Percentiles rank a stretch among this genome's conserved stretches.
Evolutionary conservation across 2,797 vertebrate species (phyloP).

Genomic region (Microcaecilia unicolor): DNA sequence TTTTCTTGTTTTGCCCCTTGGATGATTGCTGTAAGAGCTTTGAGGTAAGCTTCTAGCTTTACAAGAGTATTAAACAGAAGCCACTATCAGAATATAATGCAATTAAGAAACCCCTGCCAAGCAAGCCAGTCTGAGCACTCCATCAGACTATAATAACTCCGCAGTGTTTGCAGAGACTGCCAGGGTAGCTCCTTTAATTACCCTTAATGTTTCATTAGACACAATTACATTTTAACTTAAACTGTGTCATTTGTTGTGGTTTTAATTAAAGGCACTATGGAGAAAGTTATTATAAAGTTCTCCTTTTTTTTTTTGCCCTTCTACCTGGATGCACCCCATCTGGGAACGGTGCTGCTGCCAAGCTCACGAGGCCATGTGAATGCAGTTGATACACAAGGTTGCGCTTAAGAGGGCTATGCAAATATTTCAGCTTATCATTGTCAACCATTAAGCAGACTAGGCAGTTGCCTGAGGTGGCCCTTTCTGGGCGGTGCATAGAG

Average conservation of each 20-base stretch:
- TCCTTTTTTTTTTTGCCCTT: slow-evolving; percentile 8
- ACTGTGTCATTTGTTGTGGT: slow-evolving; percentile 51
- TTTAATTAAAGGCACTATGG: slow-evolving; percentile 48
- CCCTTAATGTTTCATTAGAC: slow-evolving; percentile 54
- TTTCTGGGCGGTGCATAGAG: too few species aligned
- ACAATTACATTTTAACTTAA: slow-evolving; percentile 55
- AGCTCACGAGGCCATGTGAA: too few species aligned
- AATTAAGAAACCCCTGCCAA: slow-evolving; percentile 45
- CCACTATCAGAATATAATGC: slow-evolving; percentile 36
- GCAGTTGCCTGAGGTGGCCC: too few species aligned
- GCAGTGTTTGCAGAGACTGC: slow-evolving; percentile 39
- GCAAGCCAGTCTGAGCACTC: slow-evolving; percentile 38
- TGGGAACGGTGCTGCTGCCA: not conserved
- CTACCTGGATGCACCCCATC: not conserved
- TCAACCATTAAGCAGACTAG: too few species aligned
- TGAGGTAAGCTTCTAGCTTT: too few species aligned
- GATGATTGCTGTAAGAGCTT: too few species aligned
- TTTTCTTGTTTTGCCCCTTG: too few species aligned
- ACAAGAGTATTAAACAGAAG: slow-evolving; percentile 29
- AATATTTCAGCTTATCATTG: too few species aligned
- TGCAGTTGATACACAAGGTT: too few species aligned
- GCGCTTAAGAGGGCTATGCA: too few species aligned
- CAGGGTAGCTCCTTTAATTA: slow-evolving; percentile 45
- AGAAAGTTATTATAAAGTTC: slow-evolving; percentile 39
- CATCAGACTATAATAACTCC: slow-evolving; percentile 41